Evolutionary conservation across 2,113 vertebrate species (phyloP), one percentile per base, ranked within the genome.

Genomic region (Ictidomys tridecemlineatus): DNA sequence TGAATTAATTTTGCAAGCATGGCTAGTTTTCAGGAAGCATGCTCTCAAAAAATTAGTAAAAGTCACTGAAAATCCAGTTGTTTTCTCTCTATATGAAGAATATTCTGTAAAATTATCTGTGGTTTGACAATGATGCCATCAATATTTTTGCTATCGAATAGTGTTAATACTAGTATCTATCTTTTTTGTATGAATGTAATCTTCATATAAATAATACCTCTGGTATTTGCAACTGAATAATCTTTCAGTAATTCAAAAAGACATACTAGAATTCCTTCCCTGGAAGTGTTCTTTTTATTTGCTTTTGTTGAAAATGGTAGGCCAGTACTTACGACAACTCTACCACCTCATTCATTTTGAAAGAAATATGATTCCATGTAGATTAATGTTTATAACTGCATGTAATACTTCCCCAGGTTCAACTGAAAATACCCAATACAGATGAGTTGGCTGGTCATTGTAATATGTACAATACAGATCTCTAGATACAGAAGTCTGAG

Each of bases 1-100:
- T 98, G 92, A 98, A 97, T 98, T 96, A 95, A 85, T 97, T 98
- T 98, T 98, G 61, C 97, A 98, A 98, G 98, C 97, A 98, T 98
- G 97, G 85, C 91, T 96, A 91, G 1, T 97, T 96, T 98, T 98
- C 95, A 96, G 93, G 93, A 97, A 98, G 98, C 98, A 98, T 98
- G 98, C 93, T 63, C 86, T 96, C 95, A 97, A 95, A 96, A 97
- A 96, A 90, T 93, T 97, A 97, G 93, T 79, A 76, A 97, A 85
- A 96, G n/a, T 93, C 79, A 97, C 72, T 96, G 76, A 97, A 97
- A 95, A 70, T 69, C 28, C 37, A 94, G 8, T 30, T 93, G 61
- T 96, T 93, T 94, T 76, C 22, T 96, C 70, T 76, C 89, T 70
- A 72, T 37, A 37, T 58, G 9, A 89, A 89, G 56, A 91, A 48